phyloP scores from a whole-genome alignment of 2,888 invertebrate genomes.

The Buathra laborator region DNA sequence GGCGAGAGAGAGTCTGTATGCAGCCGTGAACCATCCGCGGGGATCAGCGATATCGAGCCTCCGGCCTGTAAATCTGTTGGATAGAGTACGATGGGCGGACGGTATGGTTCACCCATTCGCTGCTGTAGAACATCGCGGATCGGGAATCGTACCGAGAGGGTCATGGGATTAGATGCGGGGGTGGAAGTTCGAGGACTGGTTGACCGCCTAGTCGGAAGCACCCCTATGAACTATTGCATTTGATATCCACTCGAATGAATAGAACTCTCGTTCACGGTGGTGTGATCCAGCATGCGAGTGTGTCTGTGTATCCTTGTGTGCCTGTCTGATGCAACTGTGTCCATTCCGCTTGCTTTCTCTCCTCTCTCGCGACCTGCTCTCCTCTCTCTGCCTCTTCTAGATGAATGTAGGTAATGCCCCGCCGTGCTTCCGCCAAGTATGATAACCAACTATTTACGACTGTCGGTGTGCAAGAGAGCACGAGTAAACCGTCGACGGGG shows the following conservation, averaged over 20 bases:
- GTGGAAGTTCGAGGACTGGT: slow-evolving; percentile 73
- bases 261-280: slow-evolving; percentile 74
- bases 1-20: slow-evolving; percentile 21
- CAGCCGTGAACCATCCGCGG: slow-evolving; percentile 50
- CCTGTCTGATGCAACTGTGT: slow-evolving; percentile 52
- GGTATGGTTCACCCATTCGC: slow-evolving; percentile 37
- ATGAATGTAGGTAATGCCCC: slow-evolving; percentile 80
- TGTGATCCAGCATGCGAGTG: slow-evolving; percentile 74
- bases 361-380: slow-evolving; percentile 17
- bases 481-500: slow-evolving; percentile 11
- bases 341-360: slow-evolving; percentile 42
- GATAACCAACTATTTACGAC: slow-evolving; percentile 84
- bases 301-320: slow-evolving; percentile 72
- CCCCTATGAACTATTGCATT: slow-evolving; percentile 83
- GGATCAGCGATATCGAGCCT: slow-evolving; percentile 63
- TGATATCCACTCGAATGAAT: slow-evolving; percentile 83
- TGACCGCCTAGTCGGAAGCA: slow-evolving; percentile 78
- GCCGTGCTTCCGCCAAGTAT: slow-evolving; percentile 80
- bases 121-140: slow-evolving; percentile 39
- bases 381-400: slow-evolving; percentile 36
- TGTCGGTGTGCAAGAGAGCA: slow-evolving; percentile 64
- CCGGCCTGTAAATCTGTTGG: slow-evolving; percentile 65
- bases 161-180: slow-evolving; percentile 64
- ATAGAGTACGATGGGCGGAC: slow-evolving; percentile 49
- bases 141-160: slow-evolving; percentile 45